Evolutionary conservation across 2,888 invertebrate species (phyloP), one percentile per base, ranked within the genome.

Genomic region (Plusia festucae): DNA sequence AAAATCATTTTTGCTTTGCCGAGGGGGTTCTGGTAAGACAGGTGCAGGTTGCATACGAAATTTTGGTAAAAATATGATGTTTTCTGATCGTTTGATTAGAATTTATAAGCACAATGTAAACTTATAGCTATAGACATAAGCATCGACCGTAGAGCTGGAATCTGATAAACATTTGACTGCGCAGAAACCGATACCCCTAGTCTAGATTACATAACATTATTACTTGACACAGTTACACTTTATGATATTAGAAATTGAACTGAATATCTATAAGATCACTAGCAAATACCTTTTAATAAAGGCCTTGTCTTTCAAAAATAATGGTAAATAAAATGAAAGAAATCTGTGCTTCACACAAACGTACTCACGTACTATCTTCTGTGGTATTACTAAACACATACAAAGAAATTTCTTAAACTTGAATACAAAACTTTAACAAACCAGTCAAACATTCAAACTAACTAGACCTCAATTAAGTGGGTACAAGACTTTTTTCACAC

Each of bases 401-500:
- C 40, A n/a, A n/a, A 40, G 1, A 40, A 13, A 34, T 13, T 13
- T 15, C 13, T 34, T 4, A n/a, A 34, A 34, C 34, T 34, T 13
- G 13, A 34, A 34, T 5, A 15, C 34, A 34, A 32, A 32, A 9
- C 15, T 34, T 18, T 44, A 13, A 24, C 1, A 22, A 53, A 61
- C 24, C 20, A 34, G 59, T n/a, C 24, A 2, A 40, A 24, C 20
- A 49, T 56, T 67, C 52, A 77, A 7, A 6, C 0, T 8, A 59
- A 40, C 13, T 52, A 62, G 68, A 61, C 18, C 67, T 34, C 20
- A 15, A 55, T 9, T 56, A 73, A 53, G 27, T 66, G 24, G 53
- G 46, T 53, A 52, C 62, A 58, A 62, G 53, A 61, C 54, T 55
- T 24, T 60, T 52, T 70, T 80, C 73, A 82, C 81, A 67, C 82